Percentiles rank a stretch among this genome's conserved stretches.
These are phyloP conservation scores for Stomatorhinus ivindoensis DNA, from an alignment of 2,113 vertebrate species.

Conservation along the genomic window DNA sequence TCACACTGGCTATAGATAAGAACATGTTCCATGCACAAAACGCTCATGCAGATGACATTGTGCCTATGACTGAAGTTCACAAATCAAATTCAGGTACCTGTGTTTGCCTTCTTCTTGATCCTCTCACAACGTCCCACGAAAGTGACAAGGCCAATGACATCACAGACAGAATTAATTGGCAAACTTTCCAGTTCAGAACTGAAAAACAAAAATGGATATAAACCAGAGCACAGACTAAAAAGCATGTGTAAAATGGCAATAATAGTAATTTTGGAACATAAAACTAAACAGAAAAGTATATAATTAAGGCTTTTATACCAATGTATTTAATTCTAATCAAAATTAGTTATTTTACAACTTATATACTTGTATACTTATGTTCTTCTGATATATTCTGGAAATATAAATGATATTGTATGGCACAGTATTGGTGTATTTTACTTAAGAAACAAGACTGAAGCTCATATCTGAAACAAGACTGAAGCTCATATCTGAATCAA, in stretches of 20 bases:
- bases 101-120: conserved; percentile 65
- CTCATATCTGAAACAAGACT: neutral
- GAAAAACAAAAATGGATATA: conserved; percentile 31
- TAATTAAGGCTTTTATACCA: neutral
- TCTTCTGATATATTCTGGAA: neutral
- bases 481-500: neutral
- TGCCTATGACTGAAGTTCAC: neutral
- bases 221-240: neutral
- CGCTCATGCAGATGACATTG: neutral
- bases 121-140: conserved; percentile 82
- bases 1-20: conserved; percentile 5
- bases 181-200: conserved; percentile 72
- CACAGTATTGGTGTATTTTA: neutral
- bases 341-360: neutral
- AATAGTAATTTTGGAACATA: neutral
- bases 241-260: neutral
- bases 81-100: conserved; percentile 37
- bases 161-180: conserved; percentile 63
- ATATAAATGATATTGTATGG: neutral
- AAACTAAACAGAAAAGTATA: neutral
- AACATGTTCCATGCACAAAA: neutral
- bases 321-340: neutral
- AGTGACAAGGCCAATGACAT: conserved; percentile 78
- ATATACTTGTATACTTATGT: neutral
- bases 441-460: neutral